phyloP scores from a whole-genome alignment of 2,888 invertebrate species.

The Anthophora plumipes region DNA sequence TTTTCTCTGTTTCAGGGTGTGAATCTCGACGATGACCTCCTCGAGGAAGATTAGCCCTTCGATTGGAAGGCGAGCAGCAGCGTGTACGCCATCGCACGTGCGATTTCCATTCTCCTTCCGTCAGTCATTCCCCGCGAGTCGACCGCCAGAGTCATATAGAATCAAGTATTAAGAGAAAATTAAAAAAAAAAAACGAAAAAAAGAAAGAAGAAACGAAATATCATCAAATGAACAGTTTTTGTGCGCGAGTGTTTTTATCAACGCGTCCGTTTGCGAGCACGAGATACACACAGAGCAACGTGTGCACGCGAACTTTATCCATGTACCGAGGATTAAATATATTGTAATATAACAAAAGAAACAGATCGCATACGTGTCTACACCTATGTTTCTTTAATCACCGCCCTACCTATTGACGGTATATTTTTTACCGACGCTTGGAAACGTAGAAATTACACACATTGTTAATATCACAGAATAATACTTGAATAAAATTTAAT shows the following conservation, averaged over 20 bases:
- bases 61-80: slow-evolving; percentile 35
- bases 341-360: slow-evolving; percentile 73
- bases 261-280: slow-evolving; percentile 24
- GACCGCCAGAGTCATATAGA: slow-evolving; percentile 54
- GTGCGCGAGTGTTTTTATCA: slow-evolving; percentile 67
- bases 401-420: background rate
- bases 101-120: slow-evolving; percentile 59
- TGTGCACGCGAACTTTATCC: slow-evolving; percentile 43
- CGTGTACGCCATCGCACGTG: slow-evolving; percentile 17
- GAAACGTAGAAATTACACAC: background rate
- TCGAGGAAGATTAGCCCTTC: slow-evolving; percentile 86
- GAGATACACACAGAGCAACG: slow-evolving; percentile 30
- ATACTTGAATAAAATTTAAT: background rate
- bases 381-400: slow-evolving; percentile 19
- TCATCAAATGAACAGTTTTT: slow-evolving; percentile 43
- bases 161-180: slow-evolving; percentile 64
- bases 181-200: slow-evolving; percentile 7
- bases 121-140: slow-evolving; percentile 68
- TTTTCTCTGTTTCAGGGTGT: slow-evolving; percentile 87
- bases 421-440: slow-evolving; percentile 5
- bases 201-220: background rate
- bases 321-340: slow-evolving; percentile 72
- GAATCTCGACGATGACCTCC: slow-evolving; percentile 90
- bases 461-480: slow-evolving; percentile 4
- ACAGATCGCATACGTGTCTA: background rate